Percentiles rank a stretch among this genome's conserved stretches.
Conservation (phyloP, 92 coral and sea anemone genomes). For the Paramuricea clavata region DNA sequence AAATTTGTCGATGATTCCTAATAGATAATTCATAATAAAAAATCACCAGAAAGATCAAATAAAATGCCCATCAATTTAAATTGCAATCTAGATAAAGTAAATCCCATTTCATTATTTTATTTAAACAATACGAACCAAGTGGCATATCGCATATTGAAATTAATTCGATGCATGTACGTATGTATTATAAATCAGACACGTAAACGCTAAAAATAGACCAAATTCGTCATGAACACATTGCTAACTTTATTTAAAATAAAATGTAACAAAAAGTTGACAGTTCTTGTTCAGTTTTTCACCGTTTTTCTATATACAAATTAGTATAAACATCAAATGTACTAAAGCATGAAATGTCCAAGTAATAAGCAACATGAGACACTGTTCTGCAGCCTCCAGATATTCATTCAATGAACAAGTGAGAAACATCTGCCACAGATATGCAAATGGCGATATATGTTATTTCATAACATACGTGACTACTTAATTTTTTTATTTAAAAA, state of each 20-base stretch:
- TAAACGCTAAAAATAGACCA: slow-evolving; percentile 15
- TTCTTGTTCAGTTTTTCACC: not conserved
- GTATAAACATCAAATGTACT: too few species aligned
- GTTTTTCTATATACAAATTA: not conserved
- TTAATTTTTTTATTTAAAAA: too few species aligned
- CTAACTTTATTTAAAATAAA: not conserved
- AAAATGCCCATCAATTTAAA: not conserved
- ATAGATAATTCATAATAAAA: not conserved
- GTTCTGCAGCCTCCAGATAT: too few species aligned
- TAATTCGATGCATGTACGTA: slow-evolving; percentile 2
- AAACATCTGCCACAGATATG: too few species aligned
- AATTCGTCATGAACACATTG: not conserved
- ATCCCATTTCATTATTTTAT: not conserved
- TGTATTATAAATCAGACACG: not conserved
- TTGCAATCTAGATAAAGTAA: not conserved
- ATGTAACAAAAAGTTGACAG: not conserved
- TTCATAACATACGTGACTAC: too few species aligned
- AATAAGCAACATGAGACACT: too few species aligned
- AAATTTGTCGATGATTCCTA: not conserved
- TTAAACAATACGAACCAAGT: not conserved
- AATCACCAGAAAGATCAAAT: not conserved
- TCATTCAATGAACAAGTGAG: too few species aligned
- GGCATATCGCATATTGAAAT: slow-evolving; percentile 3
- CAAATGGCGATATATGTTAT: too few species aligned
- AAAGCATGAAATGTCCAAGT: too few species aligned